These are phyloP conservation scores for Cyanoliseus patagonus DNA, from an alignment of 2,113 vertebrate genomes.

Conservation along the genomic window DNA sequence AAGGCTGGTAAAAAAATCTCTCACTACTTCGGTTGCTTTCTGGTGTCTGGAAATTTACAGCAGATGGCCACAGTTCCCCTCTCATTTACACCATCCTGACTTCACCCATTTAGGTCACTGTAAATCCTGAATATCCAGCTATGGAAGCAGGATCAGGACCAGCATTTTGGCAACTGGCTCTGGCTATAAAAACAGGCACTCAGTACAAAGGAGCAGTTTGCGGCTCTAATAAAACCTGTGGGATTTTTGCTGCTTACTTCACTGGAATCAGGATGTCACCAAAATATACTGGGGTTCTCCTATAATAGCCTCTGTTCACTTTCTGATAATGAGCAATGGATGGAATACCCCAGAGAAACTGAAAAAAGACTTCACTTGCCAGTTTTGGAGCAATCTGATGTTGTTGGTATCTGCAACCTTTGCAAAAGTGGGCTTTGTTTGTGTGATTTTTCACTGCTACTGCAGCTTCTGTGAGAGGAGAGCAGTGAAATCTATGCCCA, in stretches of 20 bases:
- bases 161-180: neutral
- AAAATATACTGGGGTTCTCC: neutral
- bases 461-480: neutral
- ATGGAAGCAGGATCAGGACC: neutral
- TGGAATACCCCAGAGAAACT: neutral
- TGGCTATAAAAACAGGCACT: neutral
- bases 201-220: neutral
- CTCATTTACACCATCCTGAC: constrained; percentile 22
- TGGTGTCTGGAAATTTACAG: constrained; percentile 7
- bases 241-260: neutral
- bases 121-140: constrained; percentile 42
- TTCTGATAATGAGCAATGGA: neutral
- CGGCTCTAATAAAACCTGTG: neutral
- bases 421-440: constrained; percentile 11
- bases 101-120: constrained; percentile 9
- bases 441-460: neutral
- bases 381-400: neutral
- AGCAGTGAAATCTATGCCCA: neutral
- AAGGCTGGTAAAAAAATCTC: neutral
- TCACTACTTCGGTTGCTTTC: neutral
- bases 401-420: neutral
- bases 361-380: neutral
- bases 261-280: neutral
- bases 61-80: constrained; percentile 25
- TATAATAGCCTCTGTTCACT: neutral